phyloP scores from a whole-genome alignment of 2,888 invertebrate genomes.

The Sipunculus nudus region DNA sequence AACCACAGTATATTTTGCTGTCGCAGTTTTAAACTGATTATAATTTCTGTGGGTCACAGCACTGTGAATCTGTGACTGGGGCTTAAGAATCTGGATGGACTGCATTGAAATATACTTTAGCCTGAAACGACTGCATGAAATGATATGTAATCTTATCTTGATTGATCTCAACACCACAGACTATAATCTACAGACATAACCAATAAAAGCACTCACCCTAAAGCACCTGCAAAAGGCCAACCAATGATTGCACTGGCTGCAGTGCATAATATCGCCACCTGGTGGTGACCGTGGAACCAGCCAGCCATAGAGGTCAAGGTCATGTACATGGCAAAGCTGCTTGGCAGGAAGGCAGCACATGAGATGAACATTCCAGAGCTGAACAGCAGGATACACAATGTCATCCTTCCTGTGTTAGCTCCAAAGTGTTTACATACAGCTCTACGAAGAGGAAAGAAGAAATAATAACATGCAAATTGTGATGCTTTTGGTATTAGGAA shows the following conservation, averaged over 20 bases:
- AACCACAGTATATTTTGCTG: too few relatives aligned
- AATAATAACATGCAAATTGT: not conserved
- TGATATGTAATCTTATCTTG: too few relatives aligned
- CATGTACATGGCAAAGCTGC: conserved; percentile 93
- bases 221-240: conserved; percentile 97
- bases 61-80: too few relatives aligned
- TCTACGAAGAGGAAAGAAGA: conserved; percentile 63
- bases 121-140: too few relatives aligned
- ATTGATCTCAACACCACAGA: too few relatives aligned
- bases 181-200: too few relatives aligned
- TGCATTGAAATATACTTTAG: too few relatives aligned
- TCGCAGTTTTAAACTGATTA: too few relatives aligned
- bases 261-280: conserved; percentile 82
- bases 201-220: conserved; percentile 78
- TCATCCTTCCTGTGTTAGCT: conserved; percentile 85
- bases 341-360: conserved; percentile 88
- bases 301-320: conserved; percentile 84
- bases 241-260: conserved; percentile 85
- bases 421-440: conserved; percentile 75
- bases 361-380: conserved; percentile 92
- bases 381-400: conserved; percentile 73
- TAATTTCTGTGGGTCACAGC: too few relatives aligned
- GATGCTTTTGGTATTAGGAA: conserved; percentile 66
- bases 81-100: too few relatives aligned
- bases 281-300: conserved; percentile 85